These are phyloP conservation scores for Sussaba pulchella DNA, from an alignment of 2,888 invertebrate genomes.

Conservation along the genomic window DNA sequence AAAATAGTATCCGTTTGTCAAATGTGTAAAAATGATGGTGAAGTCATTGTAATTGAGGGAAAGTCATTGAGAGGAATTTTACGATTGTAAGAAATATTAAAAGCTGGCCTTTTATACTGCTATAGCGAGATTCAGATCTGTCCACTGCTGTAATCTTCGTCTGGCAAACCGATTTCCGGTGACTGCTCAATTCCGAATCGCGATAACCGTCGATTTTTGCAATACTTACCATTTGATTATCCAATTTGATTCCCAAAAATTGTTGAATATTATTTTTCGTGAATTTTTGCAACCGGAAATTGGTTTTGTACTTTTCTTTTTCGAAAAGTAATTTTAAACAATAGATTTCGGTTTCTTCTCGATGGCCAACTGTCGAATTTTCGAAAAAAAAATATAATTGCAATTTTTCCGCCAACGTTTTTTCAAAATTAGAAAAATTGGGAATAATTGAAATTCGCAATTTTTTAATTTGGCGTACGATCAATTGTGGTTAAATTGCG, in stretches of 20 bases:
- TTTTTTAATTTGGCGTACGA: too few relatives aligned
- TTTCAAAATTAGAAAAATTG: too few relatives aligned
- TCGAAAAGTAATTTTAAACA: conserved; percentile 16
- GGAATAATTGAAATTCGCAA: too few relatives aligned
- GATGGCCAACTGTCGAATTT: neutral
- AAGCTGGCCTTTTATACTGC: conserved; percentile 76
- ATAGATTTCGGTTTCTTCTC: conserved; percentile 31
- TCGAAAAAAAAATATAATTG: neutral
- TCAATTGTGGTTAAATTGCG: neutral
- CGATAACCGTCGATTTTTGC: neutral
- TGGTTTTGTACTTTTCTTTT: neutral
- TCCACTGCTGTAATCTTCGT: conserved; percentile 36
- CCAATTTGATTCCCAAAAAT: neutral
- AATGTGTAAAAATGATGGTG: conserved; percentile 36
- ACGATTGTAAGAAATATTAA: conserved; percentile 69
- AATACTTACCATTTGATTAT: neutral
- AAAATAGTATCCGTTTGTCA: conserved; percentile 17
- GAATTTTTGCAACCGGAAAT: neutral
- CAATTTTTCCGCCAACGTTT: neutral
- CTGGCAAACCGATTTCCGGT: conserved; percentile 2
- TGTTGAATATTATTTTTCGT: neutral
- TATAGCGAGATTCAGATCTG: conserved; percentile 27
- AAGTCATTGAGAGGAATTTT: conserved; percentile 42
- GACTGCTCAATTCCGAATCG: conserved; percentile 1
- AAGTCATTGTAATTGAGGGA: neutral